Conservation (phyloP, 2,888 invertebrate genomes). For the Desoria tigrina region DNA sequence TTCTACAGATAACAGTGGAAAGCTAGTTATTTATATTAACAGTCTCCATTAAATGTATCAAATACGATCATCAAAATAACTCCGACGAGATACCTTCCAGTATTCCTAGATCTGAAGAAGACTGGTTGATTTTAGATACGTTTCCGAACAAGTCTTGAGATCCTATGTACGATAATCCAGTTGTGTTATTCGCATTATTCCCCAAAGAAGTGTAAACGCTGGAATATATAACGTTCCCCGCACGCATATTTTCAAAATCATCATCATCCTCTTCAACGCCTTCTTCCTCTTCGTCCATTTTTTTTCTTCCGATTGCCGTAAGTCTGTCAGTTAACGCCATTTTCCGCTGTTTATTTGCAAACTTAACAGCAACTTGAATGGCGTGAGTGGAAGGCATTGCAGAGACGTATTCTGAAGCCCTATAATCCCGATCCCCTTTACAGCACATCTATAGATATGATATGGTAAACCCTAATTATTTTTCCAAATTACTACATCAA, state of each 20-base stretch:
- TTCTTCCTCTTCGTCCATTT: conserved; percentile 51
- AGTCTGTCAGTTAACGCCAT: conserved; percentile 78
- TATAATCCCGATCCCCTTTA: conserved; percentile 76
- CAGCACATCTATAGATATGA: conserved; percentile 71
- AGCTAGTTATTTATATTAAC: too few relatives aligned
- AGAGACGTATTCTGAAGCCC: conserved; percentile 83
- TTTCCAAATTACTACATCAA: not conserved
- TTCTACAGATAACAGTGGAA: conserved; percentile 42
- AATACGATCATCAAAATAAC: not conserved
- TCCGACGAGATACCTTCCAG: conserved; percentile 1
- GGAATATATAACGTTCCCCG: conserved; percentile 34
- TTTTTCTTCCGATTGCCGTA: conserved; percentile 61
- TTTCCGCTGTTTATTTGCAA: conserved; percentile 76
- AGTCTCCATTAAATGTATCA: not conserved
- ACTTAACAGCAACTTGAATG: conserved; percentile 82
- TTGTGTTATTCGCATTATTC: not conserved
- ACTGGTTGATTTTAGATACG: not conserved
- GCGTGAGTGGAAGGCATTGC: conserved; percentile 75
- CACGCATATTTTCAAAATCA: conserved; percentile 46
- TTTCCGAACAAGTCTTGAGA: conserved; percentile 32
- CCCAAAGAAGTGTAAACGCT: conserved; percentile 24
- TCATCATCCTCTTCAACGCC: conserved; percentile 47
- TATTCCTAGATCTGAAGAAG: not conserved
- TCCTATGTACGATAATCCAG: conserved; percentile 12
- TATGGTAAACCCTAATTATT: conserved; percentile 49